Evolutionary conservation across 2,797 vertebrate genomes (phyloP).

Genomic region (Acridotheres tristis): DNA sequence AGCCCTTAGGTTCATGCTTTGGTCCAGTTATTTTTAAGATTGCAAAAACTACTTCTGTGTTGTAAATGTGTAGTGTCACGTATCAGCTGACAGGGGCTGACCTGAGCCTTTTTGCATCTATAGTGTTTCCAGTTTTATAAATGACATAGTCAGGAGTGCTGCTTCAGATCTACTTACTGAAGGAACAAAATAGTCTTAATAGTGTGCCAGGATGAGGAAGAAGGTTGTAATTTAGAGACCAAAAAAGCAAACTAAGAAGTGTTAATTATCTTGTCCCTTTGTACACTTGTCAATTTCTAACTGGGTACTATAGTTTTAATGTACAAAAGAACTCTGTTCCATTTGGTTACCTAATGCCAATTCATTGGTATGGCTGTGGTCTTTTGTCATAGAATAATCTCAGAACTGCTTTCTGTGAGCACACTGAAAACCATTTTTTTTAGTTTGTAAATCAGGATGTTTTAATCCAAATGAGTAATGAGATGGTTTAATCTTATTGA

Average conservation of each 20-base stretch:
- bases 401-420: neutral
- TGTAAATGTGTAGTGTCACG: rapidly evolving
- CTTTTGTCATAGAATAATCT: neutral
- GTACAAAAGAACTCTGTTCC: neutral
- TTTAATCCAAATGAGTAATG: neutral
- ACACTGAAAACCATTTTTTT: neutral
- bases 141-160: neutral
- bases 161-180: neutral
- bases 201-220: constrained; percentile 15
- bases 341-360: neutral
- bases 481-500: neutral
- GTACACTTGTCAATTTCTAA: constrained; percentile 25
- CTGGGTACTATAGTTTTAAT: neutral
- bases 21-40: neutral
- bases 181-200: constrained; percentile 38
- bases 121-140: neutral
- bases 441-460: neutral
- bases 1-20: neutral
- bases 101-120: neutral
- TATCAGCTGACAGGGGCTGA: neutral
- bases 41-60: neutral
- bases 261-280: constrained; percentile 54
- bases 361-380: neutral
- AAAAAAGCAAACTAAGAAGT: constrained; percentile 25
- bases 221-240: constrained; percentile 49